Percentiles rank a stretch among this genome's conserved stretches.
Conservation (phyloP, 2,113 vertebrate species). For the Sardina pilchardus region DNA sequence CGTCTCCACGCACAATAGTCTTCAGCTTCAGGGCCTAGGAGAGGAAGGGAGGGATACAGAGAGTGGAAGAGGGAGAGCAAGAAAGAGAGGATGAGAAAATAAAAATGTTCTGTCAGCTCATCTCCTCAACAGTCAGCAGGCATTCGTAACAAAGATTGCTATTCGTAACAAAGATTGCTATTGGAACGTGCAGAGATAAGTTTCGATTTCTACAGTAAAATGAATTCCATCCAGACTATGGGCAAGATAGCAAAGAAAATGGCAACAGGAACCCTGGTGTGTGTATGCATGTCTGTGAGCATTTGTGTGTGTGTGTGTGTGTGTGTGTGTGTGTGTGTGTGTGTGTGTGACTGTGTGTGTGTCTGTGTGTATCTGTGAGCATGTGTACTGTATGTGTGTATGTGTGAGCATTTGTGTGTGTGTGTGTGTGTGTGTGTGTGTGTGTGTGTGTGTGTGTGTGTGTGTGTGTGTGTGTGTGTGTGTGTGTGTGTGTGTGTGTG, state of each 20-base stretch:
- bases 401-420: neutral
- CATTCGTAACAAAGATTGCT: no score
- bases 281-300: neutral
- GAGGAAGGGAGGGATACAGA: constrained; percentile 14
- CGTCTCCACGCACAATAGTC: constrained; percentile 91
- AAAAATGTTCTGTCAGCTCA: no score
- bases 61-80: neutral
- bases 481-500: neutral
- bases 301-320: constrained; percentile 4
- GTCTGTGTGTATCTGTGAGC: neutral
- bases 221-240: no score
- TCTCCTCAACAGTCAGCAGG: no score
- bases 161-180: no score
- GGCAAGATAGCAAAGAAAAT: no score
- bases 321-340: neutral
- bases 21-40: constrained; percentile 92
- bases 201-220: no score
- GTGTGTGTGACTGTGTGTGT: neutral
- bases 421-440: neutral
- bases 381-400: neutral
- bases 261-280: neutral
- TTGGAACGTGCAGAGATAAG: no score
- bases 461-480: neutral
- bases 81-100: neutral
- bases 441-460: neutral